These are phyloP conservation scores for Cryptosula pallasiana DNA, from an alignment of 2,888 invertebrate genomes.

Conservation along the genomic window DNA sequence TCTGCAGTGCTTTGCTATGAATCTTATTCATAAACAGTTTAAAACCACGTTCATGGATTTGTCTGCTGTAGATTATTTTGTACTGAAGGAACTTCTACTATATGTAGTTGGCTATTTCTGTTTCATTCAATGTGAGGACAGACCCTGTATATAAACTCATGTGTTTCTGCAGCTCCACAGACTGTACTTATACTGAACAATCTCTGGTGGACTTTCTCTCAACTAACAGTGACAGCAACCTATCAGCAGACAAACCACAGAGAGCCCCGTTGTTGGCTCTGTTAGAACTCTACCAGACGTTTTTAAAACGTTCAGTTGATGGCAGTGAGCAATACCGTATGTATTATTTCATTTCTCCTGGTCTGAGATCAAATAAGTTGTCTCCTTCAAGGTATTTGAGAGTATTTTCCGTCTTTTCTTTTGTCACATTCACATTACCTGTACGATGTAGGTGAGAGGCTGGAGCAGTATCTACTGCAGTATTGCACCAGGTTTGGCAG, in stretches of 20 bases:
- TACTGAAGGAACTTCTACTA: too few relatives aligned
- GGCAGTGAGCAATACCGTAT: not conserved
- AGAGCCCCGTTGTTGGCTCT: not conserved
- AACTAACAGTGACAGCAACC: not conserved
- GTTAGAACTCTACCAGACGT: not conserved
- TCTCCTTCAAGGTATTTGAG: too few relatives aligned
- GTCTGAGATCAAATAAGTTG: too few relatives aligned
- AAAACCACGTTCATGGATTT: too few relatives aligned
- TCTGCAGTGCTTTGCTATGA: too few relatives aligned
- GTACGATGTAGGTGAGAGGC: conserved; percentile 47
- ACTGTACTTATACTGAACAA: not conserved
- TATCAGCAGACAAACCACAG: not conserved
- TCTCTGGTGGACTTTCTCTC: not conserved
- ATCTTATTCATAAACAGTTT: too few relatives aligned
- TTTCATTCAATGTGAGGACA: not conserved
- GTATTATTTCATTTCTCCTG: not conserved
- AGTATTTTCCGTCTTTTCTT: too few relatives aligned
- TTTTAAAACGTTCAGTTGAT: not conserved
- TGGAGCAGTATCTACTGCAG: conserved; percentile 58
- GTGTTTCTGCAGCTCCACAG: not conserved
- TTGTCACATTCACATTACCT: too few relatives aligned
- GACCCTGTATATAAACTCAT: not conserved
- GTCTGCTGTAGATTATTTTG: too few relatives aligned
- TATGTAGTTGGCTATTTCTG: too few relatives aligned
- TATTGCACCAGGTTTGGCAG: conserved; percentile 78